These are phyloP conservation scores for Trichomycterus rosablanca DNA, from an alignment of 2,113 vertebrate species.

Conservation along the genomic window DNA sequence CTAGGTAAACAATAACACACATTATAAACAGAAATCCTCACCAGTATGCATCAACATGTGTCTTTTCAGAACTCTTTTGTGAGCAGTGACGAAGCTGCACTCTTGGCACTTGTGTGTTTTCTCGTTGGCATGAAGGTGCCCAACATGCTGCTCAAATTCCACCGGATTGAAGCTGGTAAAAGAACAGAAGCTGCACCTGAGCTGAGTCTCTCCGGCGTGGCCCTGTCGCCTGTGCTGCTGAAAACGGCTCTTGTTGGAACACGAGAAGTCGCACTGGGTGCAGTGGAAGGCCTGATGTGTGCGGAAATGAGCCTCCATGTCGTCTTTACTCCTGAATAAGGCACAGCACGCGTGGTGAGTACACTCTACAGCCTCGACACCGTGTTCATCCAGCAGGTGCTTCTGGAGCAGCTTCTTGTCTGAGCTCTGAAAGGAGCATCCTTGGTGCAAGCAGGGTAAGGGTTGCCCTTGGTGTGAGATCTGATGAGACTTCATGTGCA, in stretches of 20 bases:
- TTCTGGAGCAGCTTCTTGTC: slow-evolving; percentile 75
- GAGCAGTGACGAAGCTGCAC: slow-evolving; percentile 83
- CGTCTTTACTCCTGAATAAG: slow-evolving; percentile 68
- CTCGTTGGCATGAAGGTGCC: slow-evolving; percentile 87
- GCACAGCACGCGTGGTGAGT: slow-evolving; percentile 81
- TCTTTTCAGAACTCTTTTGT: slow-evolving; percentile 88
- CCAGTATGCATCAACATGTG: slow-evolving; percentile 89
- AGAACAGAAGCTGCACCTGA: slow-evolving; percentile 83
- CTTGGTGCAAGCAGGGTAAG: slow-evolving; percentile 74
- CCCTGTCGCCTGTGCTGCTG: slow-evolving; percentile 86
- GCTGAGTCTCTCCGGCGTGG: slow-evolving; percentile 76
- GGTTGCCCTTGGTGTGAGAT: slow-evolving; percentile 49
- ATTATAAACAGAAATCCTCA: slow-evolving; percentile 52
- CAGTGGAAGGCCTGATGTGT: slow-evolving; percentile 93
- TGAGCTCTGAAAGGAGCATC: slow-evolving; percentile 66
- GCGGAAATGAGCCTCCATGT: slow-evolving; percentile 85
- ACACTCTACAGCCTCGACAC: slow-evolving; percentile 76
- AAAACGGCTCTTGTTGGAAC: slow-evolving; percentile 87
- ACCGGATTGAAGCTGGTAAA: slow-evolving; percentile 88
- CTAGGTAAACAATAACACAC: no score
- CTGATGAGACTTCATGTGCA: slow-evolving; percentile 87
- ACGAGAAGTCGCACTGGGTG: slow-evolving; percentile 85
- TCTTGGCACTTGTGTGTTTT: slow-evolving; percentile 88
- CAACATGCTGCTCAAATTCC: slow-evolving; percentile 81
- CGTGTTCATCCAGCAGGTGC: slow-evolving; percentile 74